These are phyloP conservation scores for Danaus plexippus DNA, from an alignment of 1,140 invertebrate genomes.

Conservation along the genomic window DNA sequence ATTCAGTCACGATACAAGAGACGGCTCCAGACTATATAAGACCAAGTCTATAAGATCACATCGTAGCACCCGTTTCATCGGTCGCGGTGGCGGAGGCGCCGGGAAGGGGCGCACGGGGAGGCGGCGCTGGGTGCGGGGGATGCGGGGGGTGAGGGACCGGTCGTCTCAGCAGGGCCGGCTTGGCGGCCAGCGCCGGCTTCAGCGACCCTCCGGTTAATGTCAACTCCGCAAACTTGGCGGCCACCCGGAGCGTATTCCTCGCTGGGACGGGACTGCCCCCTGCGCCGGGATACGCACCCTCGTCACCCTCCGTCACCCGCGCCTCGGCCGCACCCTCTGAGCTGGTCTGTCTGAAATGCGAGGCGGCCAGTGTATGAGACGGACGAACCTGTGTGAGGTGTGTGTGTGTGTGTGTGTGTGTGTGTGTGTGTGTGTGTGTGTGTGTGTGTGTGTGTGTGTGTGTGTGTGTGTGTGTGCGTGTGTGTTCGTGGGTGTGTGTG, in stretches of 20 bases:
- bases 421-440: too few relatives aligned
- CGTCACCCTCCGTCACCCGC: constrained; percentile 6
- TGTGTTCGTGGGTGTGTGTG: not conserved
- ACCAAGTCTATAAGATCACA: too few relatives aligned
- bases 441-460: too few relatives aligned
- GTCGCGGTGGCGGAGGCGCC: constrained; percentile 10
- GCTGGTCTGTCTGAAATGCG: constrained; percentile 7
- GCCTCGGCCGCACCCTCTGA: constrained; percentile 9
- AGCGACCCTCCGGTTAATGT: constrained; percentile 72
- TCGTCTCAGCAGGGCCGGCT: constrained; percentile 82
- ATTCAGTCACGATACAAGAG: constrained; percentile 3
- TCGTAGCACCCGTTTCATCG: not conserved
- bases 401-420: not conserved
- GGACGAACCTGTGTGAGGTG: not conserved
- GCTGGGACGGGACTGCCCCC: constrained; percentile 71
- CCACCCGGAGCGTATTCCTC: constrained; percentile 73
- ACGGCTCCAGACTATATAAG: not conserved
- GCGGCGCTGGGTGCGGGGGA: constrained; percentile 14
- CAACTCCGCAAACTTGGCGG: constrained; percentile 74
- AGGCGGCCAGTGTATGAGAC: not conserved
- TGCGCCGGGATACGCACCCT: constrained; percentile 1
- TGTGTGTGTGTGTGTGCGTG: not conserved
- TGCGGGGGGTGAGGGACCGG: constrained; percentile 71
- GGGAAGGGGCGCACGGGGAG: constrained; percentile 8
- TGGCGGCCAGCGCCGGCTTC: constrained; percentile 81